Percentiles rank a stretch among this genome's conserved stretches.
Evolutionary conservation across 2,113 vertebrate species (phyloP).

Genomic region (Ramphastos sulfuratus): DNA sequence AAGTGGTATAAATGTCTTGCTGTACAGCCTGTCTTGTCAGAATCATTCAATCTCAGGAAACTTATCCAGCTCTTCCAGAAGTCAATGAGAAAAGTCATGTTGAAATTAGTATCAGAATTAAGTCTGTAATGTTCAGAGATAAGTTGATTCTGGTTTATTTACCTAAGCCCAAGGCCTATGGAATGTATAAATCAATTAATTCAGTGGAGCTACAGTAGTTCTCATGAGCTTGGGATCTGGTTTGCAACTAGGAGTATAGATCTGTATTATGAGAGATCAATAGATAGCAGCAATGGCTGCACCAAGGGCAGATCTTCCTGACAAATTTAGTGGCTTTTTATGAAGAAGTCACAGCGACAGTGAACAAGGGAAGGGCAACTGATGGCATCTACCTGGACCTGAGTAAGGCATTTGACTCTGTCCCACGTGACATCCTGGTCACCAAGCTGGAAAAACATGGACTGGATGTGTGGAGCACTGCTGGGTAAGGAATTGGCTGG

Average conservation of each 20-base stretch:
- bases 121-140: background rate
- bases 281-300: too few species aligned
- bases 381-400: too few species aligned
- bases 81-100: background rate
- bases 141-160: background rate
- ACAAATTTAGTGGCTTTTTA: too few species aligned
- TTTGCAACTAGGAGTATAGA: background rate
- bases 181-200: background rate
- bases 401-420: too few species aligned
- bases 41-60: background rate
- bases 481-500: too few species aligned
- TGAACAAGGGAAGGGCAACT: too few species aligned
- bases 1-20: background rate
- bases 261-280: background rate
- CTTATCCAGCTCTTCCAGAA: background rate
- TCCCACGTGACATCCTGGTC: too few species aligned
- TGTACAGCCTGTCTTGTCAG: background rate
- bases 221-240: background rate
- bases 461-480: too few species aligned
- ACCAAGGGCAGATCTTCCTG: too few species aligned
- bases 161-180: background rate
- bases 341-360: too few species aligned
- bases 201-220: background rate
- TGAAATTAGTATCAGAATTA: background rate
- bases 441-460: too few species aligned